A percentile compares a stretch with the other conserved stretches of the same genome.
phyloP scores from a whole-genome alignment of 2,888 invertebrate species.

The Erebia epiphron region DNA sequence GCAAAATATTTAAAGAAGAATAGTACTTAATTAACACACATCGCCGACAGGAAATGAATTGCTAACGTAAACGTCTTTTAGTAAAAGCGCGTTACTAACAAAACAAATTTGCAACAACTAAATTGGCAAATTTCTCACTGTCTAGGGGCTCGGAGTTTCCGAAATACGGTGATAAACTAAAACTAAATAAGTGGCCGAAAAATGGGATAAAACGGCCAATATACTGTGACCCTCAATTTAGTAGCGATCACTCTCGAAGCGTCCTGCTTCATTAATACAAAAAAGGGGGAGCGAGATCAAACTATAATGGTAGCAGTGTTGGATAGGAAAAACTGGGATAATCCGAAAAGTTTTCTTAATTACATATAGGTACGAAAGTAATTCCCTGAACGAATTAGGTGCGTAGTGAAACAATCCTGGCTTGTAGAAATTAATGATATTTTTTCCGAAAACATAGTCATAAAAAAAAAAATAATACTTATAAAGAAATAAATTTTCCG shows the following conservation, averaged over 20 bases:
- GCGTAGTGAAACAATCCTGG: conserved; percentile 45
- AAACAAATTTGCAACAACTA: conserved; percentile 77
- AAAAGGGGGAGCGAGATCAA: conserved; percentile 48
- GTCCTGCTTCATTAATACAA: conserved; percentile 34
- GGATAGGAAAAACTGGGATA: conserved; percentile 79
- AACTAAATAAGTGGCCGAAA: conserved; percentile 79
- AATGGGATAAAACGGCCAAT: conserved; percentile 61
- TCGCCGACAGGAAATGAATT: conserved; percentile 24
- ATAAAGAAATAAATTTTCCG: no score
- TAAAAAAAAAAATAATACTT: no score
- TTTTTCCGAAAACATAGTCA: background rate
- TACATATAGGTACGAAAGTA: conserved; percentile 71
- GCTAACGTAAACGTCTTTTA: conserved; percentile 32
- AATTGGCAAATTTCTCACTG: conserved; percentile 80
- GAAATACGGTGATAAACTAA: conserved; percentile 68
- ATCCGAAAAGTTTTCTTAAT: conserved; percentile 80
- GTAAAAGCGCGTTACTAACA: conserved; percentile 49
- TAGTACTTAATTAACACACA: background rate
- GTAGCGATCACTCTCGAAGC: conserved; percentile 34
- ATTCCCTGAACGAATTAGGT: conserved; percentile 77
- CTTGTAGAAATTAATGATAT: background rate
- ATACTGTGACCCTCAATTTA: conserved; percentile 49
- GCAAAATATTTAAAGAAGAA: background rate
- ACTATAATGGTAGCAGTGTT: conserved; percentile 54
- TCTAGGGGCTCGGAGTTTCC: conserved; percentile 66